phyloP scores from a whole-genome alignment of 2,113 vertebrate species.

The Rhinichthys klamathensis region DNA sequence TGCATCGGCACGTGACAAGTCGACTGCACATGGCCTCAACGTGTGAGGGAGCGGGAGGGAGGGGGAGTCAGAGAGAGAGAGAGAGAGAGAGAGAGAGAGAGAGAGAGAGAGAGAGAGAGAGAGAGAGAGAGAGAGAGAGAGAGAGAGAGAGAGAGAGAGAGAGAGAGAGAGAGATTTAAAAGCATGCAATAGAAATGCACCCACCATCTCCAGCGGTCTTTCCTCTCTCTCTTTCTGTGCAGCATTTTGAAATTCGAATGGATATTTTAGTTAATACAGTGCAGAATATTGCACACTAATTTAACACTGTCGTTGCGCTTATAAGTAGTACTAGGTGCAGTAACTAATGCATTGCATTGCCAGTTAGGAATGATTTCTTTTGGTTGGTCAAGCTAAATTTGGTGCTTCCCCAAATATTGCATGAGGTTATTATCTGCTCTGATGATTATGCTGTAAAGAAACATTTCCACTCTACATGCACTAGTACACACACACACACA shows the following conservation, averaged over 20 bases:
- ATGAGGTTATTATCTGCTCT: conserved; percentile 14
- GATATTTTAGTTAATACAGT: not conserved
- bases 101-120: conserved; percentile 55
- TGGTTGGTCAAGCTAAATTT: conserved; percentile 14
- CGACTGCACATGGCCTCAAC: conserved; percentile 77
- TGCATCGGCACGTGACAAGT: conserved; percentile 78
- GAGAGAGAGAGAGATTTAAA: conserved; percentile 48
- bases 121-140: conserved; percentile 62
- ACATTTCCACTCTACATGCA: not conserved
- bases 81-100: conserved; percentile 47
- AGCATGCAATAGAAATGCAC: conserved; percentile 58
- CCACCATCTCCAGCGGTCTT: conserved; percentile 32
- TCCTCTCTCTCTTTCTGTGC: conserved; percentile 25
- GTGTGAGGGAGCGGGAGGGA: conserved; percentile 70
- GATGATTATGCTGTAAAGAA: conserved; percentile 24
- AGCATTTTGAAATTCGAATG: not conserved
- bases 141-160: conserved; percentile 56
- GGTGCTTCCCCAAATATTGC: conserved; percentile 14
- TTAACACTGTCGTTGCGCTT: not conserved
- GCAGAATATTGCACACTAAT: not conserved
- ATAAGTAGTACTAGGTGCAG: not conserved
- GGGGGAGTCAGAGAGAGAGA: conserved; percentile 65
- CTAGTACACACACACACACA: conserved; percentile 1
- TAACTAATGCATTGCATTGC: not conserved
- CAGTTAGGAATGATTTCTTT: not conserved